Percentiles rank a stretch among this genome's conserved stretches.
Conservation (phyloP, 1,140 invertebrate genomes). For the Brachionus angularis region DNA sequence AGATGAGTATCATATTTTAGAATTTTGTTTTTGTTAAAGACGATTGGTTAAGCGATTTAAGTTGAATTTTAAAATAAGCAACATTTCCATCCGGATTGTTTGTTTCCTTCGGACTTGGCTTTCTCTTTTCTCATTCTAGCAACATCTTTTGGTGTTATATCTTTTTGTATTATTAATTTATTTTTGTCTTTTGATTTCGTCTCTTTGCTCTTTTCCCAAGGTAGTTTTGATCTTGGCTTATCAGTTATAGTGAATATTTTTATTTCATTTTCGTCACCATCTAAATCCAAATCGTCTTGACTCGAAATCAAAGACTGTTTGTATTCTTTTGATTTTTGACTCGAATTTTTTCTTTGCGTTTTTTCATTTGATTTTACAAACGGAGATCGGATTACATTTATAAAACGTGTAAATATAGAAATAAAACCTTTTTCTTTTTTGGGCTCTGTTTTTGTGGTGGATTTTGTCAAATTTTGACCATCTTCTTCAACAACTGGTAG, state of each 20-base stretch:
- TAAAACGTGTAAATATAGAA: conserved; percentile 1
- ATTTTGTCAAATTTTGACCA: background rate
- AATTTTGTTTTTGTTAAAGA: background rate
- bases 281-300: background rate
- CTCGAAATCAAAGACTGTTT: conserved; percentile 31
- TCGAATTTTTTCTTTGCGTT: too few relatives aligned
- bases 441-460: background rate
- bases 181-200: background rate
- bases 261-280: conserved; percentile 17
- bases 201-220: conserved; percentile 25
- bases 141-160: conserved; percentile 22
- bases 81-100: conserved; percentile 23
- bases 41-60: too few relatives aligned
- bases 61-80: conserved; percentile 7
- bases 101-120: background rate
- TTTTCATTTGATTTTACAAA: conserved; percentile 16
- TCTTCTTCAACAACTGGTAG: background rate
- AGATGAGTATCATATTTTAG: background rate
- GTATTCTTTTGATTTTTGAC: conserved; percentile 17
- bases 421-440: conserved; percentile 5
- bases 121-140: conserved; percentile 14
- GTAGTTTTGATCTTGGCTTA: background rate
- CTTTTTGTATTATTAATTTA: too few relatives aligned
- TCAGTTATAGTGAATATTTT: conserved; percentile 28
- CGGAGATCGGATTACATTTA: conserved; percentile 12